Conservation (phyloP, 2,113 vertebrate genomes). For the Ophthalmolycus amberensis region DNA sequence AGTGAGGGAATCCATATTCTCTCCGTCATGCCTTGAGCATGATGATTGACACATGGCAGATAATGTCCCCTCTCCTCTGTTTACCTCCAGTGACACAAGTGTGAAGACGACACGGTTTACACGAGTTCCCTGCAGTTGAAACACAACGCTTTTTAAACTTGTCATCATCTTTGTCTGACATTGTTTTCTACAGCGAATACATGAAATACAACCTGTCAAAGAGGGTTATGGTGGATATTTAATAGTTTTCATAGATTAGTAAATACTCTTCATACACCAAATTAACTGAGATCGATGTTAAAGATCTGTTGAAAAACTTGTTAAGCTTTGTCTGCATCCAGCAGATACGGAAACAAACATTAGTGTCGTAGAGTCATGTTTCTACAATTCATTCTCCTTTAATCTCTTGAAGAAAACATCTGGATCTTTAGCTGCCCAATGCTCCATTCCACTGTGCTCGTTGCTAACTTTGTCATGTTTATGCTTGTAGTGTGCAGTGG, state of each 20-base stretch:
- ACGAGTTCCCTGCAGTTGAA: background rate
- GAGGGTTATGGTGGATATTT: too few relatives aligned
- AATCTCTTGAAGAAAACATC: background rate
- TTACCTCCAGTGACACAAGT: background rate
- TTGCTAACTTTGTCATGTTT: too few relatives aligned
- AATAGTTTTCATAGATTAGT: background rate
- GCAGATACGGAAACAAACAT: background rate
- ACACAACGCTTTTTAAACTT: background rate
- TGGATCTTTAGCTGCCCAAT: background rate
- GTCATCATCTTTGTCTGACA: background rate
- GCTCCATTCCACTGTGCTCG: background rate
- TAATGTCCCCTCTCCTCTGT: background rate
- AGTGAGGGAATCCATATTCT: background rate
- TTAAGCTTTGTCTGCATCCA: too few relatives aligned
- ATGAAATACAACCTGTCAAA: background rate
- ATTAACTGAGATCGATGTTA: too few relatives aligned
- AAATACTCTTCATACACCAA: too few relatives aligned
- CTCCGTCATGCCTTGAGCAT: background rate
- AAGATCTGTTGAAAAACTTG: too few relatives aligned
- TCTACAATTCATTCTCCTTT: background rate
- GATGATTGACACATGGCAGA: background rate
- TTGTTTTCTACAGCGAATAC: background rate
- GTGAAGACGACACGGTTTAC: background rate
- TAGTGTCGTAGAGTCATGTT: background rate
- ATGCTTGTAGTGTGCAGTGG: too few relatives aligned